Percentiles rank a stretch among this genome's conserved stretches.
These are phyloP conservation scores for Bos taurus DNA, from an alignment of 2,113 vertebrate genomes.

Conservation along the genomic window ARS-UCD2.0 NC_037338.1:83151501-83152000, in stretches of 20 bases:
- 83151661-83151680: not conserved
- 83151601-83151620: not conserved
- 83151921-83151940: not conserved
- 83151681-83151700: fast-evolving
- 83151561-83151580: fast-evolving
- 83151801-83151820: not conserved
- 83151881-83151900: not conserved
- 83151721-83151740: fast-evolving
- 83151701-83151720: fast-evolving
- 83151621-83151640: not conserved
- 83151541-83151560: not conserved
- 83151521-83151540: fast-evolving
- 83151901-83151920: not conserved
- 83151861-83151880: not conserved
- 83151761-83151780: fast-evolving
- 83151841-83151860: not conserved
- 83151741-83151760: fast-evolving
- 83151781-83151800: no score
- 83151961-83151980: not conserved
- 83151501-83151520: not conserved
- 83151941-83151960: not conserved
- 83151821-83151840: not conserved
- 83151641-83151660: no score
- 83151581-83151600: not conserved
- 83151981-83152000: not conserved